Evolutionary conservation across 1,140 invertebrate species (phyloP), one percentile per base, ranked within the genome.

Genomic region (Sipha flava): DNA sequence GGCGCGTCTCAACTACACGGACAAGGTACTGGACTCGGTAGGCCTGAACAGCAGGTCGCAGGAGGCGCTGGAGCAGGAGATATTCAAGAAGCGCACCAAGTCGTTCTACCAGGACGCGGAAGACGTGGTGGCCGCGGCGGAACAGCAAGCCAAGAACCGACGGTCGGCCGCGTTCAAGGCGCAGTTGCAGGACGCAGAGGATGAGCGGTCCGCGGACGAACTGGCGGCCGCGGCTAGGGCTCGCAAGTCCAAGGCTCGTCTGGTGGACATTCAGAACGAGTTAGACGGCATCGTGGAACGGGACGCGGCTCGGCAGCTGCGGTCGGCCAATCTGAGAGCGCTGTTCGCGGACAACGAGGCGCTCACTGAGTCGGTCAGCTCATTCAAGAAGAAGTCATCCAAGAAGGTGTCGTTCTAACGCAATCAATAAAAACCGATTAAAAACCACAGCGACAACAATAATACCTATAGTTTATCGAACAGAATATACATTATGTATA

Each of bases 191-290:
- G 10, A 81, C 12, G 83, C 82, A 0, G 37, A 80, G 6, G 79
- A 80, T 1, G 80, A 79, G 21, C 80, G 12, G 18, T 77, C 83
- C 81, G 21, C 37, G 66, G 14, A 73, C 49, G 31, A 84, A 79
- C 21, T 62, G 43, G 82, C 84, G 0, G 87, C 87, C 0, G 85
- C 84, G 0, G 82, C 82, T 6, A 81, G 87, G 5, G 87, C 87
- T 0, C 83, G 82, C 18, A 83, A 85, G 47, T 87, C 86, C 9
- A 85, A 88, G 52, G 88, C 89, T 5, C 87, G 89, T 52, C 83
- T 90, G 26, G 85, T 85, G 10, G 89, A 90, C 80, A 84, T 90
- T 59, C 89, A 90, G 82, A 88, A 89, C 70, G 89, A 90, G 84
- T 88, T 90, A 86, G 85, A 87, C 18, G 88, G 87, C 73, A 83